These are phyloP conservation scores for Coregonus ussuriensis DNA, from an alignment of 2,797 vertebrate genomes.

Conservation along the genomic window DNA sequence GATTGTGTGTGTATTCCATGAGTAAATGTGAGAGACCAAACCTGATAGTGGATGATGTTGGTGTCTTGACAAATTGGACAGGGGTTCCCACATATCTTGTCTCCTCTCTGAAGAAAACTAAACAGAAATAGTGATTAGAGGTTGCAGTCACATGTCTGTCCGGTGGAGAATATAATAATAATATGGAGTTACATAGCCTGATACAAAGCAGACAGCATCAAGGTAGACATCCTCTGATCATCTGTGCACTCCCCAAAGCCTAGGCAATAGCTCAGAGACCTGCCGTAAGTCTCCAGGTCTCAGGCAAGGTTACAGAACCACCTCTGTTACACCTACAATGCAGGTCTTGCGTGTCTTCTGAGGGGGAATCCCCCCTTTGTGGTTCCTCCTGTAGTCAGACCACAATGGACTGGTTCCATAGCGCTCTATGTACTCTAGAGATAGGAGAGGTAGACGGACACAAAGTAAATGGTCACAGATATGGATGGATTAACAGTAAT, in stretches of 20 bases:
- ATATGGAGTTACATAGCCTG: background rate
- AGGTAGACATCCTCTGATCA: background rate
- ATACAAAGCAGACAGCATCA: background rate
- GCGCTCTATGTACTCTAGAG: constrained; percentile 80
- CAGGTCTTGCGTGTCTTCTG: constrained; percentile 89
- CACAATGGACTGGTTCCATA: constrained; percentile 83
- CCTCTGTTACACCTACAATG: constrained; percentile 67
- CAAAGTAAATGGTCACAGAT: background rate
- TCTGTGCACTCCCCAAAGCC: background rate
- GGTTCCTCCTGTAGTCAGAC: constrained; percentile 86
- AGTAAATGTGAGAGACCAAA: constrained; percentile 53
- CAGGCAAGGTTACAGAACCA: background rate
- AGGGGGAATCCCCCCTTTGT: constrained; percentile 87
- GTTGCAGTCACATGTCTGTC: background rate
- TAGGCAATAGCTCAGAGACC: background rate
- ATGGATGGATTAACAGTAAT: no score
- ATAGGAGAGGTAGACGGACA: background rate
- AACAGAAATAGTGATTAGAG: background rate
- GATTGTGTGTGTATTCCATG: background rate
- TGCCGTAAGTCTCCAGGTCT: background rate
- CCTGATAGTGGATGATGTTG: constrained; percentile 84
- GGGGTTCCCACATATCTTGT: constrained; percentile 80
- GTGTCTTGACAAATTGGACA: constrained; percentile 91
- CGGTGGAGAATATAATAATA: background rate
- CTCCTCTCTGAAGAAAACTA: constrained; percentile 74